Evolutionary conservation across 2,888 invertebrate species (phyloP).

Genomic region (Microplitis manilae): DNA sequence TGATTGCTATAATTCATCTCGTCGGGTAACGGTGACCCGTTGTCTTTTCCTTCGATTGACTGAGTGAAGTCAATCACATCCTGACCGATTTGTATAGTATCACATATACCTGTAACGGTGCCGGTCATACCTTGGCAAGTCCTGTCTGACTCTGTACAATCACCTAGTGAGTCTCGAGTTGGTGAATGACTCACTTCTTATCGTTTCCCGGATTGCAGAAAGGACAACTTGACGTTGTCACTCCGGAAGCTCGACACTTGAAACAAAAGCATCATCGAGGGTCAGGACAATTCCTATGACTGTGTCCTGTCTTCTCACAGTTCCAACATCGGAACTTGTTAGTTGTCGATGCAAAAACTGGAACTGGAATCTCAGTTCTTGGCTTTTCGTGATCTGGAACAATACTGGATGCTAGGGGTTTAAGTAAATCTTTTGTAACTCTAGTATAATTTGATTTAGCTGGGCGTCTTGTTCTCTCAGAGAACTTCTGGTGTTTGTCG

Average conservation of each 20-base stretch:
- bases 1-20: neutral
- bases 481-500: too few species aligned
- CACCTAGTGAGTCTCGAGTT: neutral
- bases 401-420: too few species aligned
- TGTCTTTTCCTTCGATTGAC: too few species aligned
- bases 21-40: too few species aligned
- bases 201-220: neutral
- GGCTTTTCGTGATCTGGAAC: too few species aligned
- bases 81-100: too few species aligned
- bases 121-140: neutral
- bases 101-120: neutral
- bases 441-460: too few species aligned
- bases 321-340: neutral
- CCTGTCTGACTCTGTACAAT: neutral
- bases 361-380: too few species aligned
- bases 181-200: neutral
- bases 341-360: too few species aligned
- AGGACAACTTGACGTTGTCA: neutral
- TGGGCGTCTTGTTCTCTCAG: too few species aligned
- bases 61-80: too few species aligned
- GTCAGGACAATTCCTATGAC: neutral
- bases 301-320: neutral
- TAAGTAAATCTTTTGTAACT: too few species aligned
- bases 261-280: neutral
- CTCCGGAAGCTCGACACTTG: neutral